Evolutionary conservation across 2,797 vertebrate species (phyloP).

Genomic region (Karalla daura): DNA sequence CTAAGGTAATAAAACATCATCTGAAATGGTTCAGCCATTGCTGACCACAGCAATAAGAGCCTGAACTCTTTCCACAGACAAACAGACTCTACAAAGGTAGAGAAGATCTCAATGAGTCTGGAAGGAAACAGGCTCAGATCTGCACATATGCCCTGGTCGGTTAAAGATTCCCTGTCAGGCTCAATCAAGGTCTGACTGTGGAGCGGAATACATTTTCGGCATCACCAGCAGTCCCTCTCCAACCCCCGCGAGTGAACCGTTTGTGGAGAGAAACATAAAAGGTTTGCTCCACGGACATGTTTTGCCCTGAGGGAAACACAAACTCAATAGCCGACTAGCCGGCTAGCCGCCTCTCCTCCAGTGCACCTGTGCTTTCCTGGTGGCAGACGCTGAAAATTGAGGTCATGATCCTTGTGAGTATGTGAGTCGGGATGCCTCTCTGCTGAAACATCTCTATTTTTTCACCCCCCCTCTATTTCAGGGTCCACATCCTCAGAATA

Average conservation of each 20-base stretch:
- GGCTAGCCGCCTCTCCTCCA: slow-evolving; percentile 61
- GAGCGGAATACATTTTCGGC: slow-evolving; percentile 47
- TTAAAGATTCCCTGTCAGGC: slow-evolving; percentile 49
- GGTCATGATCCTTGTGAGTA: slow-evolving; percentile 71
- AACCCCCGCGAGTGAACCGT: slow-evolving; percentile 65
- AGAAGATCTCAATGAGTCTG: slow-evolving; percentile 9
- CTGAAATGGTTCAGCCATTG: too few relatives aligned
- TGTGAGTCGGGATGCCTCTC: slow-evolving; percentile 63
- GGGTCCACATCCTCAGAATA: slow-evolving; percentile 45
- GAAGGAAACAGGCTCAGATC: slow-evolving; percentile 5
- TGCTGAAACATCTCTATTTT: slow-evolving; percentile 60
- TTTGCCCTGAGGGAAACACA: slow-evolving; percentile 71
- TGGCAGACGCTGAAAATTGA: slow-evolving; percentile 77
- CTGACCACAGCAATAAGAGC: slow-evolving; percentile 18
- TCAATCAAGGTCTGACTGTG: slow-evolving; percentile 60
- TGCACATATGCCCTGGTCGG: slow-evolving; percentile 23
- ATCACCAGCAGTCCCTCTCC: slow-evolving; percentile 47
- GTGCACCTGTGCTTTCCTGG: slow-evolving; percentile 72
- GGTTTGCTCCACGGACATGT: slow-evolving; percentile 71
- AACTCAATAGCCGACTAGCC: slow-evolving; percentile 68
- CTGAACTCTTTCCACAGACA: too few relatives aligned
- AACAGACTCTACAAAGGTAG: neutral
- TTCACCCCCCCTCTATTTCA: slow-evolving; percentile 36
- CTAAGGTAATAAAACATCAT: too few relatives aligned
- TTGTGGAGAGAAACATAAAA: slow-evolving; percentile 73